Evolutionary conservation across 2,797 vertebrate species (phyloP).

Genomic region (Leptoclinus maculatus): DNA sequence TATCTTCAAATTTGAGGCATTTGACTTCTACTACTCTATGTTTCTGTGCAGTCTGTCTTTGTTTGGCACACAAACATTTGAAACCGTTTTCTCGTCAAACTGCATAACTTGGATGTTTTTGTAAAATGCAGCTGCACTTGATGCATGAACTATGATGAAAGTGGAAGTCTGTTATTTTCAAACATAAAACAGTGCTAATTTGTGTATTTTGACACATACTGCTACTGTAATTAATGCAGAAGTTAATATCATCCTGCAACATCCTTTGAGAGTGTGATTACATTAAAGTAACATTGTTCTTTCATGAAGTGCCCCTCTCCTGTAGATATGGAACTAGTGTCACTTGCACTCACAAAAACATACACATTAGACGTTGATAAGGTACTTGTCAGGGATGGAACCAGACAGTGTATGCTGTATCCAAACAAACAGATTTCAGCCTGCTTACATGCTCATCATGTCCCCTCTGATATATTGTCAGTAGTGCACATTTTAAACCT

Average conservation of each 20-base stretch:
- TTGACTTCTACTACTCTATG: not conserved
- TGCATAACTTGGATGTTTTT: not conserved
- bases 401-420: not conserved
- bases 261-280: not conserved
- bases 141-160: not conserved
- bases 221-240: not conserved
- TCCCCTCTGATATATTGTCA: not conserved
- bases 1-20: not conserved
- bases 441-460: not conserved
- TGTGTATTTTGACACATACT: no score
- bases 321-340: not conserved
- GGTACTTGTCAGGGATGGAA: not conserved
- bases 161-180: not conserved
- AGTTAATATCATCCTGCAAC: not conserved
- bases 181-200: not conserved
- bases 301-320: not conserved
- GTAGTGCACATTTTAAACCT: not conserved
- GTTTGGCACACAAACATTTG: not conserved
- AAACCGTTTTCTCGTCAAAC: not conserved
- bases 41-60: slow-evolving; percentile 11
- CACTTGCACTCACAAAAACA: not conserved
- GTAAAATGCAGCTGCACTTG: no score
- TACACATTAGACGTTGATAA: not conserved
- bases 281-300: not conserved
- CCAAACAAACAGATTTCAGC: not conserved